Evolutionary conservation across 64 coral and sea anemone genomes (phyloP), one percentile per base, ranked within the genome.

Genomic region (Trachythela sp.): DNA sequence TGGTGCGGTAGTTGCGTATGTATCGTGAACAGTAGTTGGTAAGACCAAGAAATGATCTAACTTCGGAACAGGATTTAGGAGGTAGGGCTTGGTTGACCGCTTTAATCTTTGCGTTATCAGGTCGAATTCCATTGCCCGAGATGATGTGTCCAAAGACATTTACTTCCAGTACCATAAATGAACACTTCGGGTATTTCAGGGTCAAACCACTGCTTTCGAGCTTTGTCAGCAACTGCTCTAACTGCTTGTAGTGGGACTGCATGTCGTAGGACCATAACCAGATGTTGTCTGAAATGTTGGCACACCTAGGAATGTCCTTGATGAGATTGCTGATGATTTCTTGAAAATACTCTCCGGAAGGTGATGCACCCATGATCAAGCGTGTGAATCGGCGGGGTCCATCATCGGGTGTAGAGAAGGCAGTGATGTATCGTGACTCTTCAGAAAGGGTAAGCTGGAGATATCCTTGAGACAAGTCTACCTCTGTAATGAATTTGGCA

Each of bases 71-170:
- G 64, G 9, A n/a, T 70, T 70, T 70, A 26, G 64, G 9, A 8
- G 20, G 64, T 26, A 22, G 64, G 24, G 64, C 64, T n/a, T 22
- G 20, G 20, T n/a, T 70, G 64, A 70, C 64, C 7, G 64, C 64
- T 8, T 32, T 70, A 22, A 15, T 70, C 64, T 70, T 70, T 22
- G 9, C 24, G 24, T 32, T n/a, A 32, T 70, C 24, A 14, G 64
- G 64, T 17, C 30, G 24, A n/a, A 70, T 70, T 7, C 64, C 64
- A 70, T 70, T 70, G 7, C 64, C 30, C 8, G 64, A 70, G 8
- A 70, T 32, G 30, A 70, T 32, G 64, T 70, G 64, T 26, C 64
- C 64, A 70, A 70, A 70, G 64, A 70, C 64, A 70, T 70, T 70
- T 7, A 70, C 30, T 22, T 32, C 8, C 5, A 22, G 64, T 22